These are phyloP conservation scores for Stenolophus ochropezus DNA, from an alignment of 2,888 invertebrate species.

Conservation along the genomic window DNA sequence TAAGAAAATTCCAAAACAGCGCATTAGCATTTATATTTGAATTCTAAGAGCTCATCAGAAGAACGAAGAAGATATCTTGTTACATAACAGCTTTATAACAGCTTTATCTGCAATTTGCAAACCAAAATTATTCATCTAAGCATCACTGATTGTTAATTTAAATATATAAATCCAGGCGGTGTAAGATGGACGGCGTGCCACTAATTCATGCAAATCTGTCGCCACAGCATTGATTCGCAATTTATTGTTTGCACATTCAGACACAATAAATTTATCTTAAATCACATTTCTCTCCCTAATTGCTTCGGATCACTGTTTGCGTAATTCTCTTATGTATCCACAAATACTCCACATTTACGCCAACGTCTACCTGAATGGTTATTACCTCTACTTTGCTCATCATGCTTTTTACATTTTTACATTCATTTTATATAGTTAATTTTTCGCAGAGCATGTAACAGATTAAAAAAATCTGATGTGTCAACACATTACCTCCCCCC, in stretches of 20 bases:
- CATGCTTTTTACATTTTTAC: too few relatives aligned
- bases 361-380: too few relatives aligned
- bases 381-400: too few relatives aligned
- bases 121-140: constrained; percentile 56
- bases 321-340: too few relatives aligned
- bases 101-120: constrained; percentile 53
- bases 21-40: constrained; percentile 71
- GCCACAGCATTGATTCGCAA: constrained; percentile 35
- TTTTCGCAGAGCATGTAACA: too few relatives aligned
- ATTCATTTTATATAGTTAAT: too few relatives aligned
- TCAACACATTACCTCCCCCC: too few relatives aligned
- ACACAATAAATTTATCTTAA: constrained; percentile 34
- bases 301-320: too few relatives aligned
- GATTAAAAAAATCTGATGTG: too few relatives aligned
- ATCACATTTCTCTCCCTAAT: too few relatives aligned
- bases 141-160: constrained; percentile 56
- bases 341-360: too few relatives aligned
- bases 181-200: not conserved
- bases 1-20: constrained; percentile 50
- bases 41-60: constrained; percentile 66
- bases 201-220: constrained; percentile 48
- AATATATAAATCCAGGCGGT: constrained; percentile 41
- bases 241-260: constrained; percentile 52
- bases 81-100: constrained; percentile 53
- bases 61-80: constrained; percentile 46